Percentiles rank a stretch among this genome's conserved stretches.
These are phyloP conservation scores for Camponotus vicinus DNA, from an alignment of 1,140 invertebrate species.

Conservation along the genomic window DNA sequence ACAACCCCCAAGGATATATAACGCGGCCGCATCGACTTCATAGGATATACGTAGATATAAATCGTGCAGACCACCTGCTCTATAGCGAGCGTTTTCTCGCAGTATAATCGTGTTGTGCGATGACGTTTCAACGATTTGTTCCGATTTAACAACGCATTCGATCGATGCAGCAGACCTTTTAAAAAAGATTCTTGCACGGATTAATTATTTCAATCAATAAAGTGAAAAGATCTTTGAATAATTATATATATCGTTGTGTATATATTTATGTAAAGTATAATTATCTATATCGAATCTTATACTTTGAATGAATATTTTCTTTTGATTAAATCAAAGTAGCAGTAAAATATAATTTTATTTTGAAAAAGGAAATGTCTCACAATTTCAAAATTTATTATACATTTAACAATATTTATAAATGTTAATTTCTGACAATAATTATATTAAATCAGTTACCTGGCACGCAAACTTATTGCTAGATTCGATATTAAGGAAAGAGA, in stretches of 20 bases:
- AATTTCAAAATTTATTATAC: not conserved
- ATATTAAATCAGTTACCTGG: not conserved
- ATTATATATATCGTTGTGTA: not conserved
- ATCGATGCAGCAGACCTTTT: not conserved
- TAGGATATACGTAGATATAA: constrained; percentile 72
- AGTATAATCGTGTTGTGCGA: not conserved
- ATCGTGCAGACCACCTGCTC: constrained; percentile 79
- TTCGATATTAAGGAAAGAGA: not conserved
- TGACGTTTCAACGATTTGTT: not conserved
- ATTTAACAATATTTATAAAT: not conserved
- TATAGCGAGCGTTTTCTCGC: constrained; percentile 11
- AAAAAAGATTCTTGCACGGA: not conserved
- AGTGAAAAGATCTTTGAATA: not conserved
- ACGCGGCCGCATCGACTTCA: constrained; percentile 75
- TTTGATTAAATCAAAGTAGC: too few relatives aligned
- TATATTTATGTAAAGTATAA: not conserved
- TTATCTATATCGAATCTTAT: not conserved
- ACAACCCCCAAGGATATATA: constrained; percentile 72
- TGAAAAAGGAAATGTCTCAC: too few relatives aligned
- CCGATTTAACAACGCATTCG: not conserved
- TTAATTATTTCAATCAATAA: not conserved
- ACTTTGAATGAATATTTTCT: not conserved
- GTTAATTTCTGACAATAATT: not conserved
- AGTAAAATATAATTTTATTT: too few relatives aligned
- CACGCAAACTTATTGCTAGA: not conserved